Conservation (phyloP, 2,113 vertebrate genomes). For the Nerophis ophidion region DNA sequence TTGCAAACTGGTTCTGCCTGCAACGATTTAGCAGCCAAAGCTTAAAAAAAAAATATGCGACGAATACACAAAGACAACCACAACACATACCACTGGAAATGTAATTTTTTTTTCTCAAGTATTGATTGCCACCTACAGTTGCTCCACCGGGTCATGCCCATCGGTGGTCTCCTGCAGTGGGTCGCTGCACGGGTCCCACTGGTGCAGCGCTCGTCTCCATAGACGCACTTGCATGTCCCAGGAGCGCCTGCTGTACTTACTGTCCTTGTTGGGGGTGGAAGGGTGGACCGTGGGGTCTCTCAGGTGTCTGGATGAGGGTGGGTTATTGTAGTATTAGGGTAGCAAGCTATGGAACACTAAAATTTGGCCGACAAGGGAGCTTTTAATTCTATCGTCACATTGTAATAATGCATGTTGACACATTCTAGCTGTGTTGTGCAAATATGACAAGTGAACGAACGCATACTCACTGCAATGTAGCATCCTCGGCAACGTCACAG, state of each 20-base stretch:
- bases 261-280: conserved; percentile 81
- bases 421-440: no score
- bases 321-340: no score
- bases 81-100: not conserved
- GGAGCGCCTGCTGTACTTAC: conserved; percentile 79
- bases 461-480: no score
- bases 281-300: conserved; percentile 76
- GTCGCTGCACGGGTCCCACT: conserved; percentile 74
- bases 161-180: conserved; percentile 18
- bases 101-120: not conserved
- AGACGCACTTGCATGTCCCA: conserved; percentile 86
- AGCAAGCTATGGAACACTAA: no score
- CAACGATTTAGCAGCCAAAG: not conserved
- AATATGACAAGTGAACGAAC: no score
- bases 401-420: no score
- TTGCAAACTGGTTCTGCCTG: conserved; percentile 68
- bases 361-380: no score
- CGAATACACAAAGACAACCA: no score
- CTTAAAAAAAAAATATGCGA: not conserved
- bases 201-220: conserved; percentile 78
- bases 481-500: no score
- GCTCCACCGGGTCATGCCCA: conserved; percentile 59
- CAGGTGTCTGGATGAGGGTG: conserved; percentile 56
- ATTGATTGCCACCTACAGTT: conserved; percentile 58
- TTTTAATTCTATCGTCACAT: no score